phyloP scores from a whole-genome alignment of 2,888 invertebrate genomes.

The Phytoseiulus persimilis region DNA sequence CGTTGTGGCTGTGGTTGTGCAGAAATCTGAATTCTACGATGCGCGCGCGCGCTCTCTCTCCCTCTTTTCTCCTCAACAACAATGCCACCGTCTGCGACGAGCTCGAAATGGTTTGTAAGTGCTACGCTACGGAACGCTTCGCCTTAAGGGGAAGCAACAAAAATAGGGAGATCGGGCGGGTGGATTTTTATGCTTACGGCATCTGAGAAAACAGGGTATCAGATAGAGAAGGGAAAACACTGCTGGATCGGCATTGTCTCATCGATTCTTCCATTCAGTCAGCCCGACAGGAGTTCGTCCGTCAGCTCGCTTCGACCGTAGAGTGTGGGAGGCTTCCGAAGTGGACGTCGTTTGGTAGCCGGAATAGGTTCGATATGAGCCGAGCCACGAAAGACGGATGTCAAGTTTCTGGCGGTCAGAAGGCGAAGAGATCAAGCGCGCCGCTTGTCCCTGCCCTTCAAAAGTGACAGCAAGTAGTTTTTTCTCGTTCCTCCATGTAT shows the following conservation, averaged over 20 bases:
- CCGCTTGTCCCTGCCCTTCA: constrained; percentile 5
- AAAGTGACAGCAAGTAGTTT: background rate
- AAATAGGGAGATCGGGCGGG: background rate
- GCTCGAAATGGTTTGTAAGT: background rate
- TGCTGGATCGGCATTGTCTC: background rate
- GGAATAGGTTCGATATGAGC: background rate
- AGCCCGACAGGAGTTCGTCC: background rate
- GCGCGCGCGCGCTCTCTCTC: no score
- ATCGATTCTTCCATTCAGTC: background rate
- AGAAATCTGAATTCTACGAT: no score
- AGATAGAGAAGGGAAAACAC: background rate
- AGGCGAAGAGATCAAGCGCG: background rate
- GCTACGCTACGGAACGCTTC: background rate
- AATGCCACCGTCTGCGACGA: no score
- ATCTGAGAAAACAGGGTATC: background rate
- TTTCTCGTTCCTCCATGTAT: background rate
- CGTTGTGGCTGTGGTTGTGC: background rate
- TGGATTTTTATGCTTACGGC: background rate
- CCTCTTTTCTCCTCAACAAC: no score
- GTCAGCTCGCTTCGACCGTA: background rate
- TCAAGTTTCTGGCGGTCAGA: background rate
- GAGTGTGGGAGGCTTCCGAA: background rate
- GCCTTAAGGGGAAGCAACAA: background rate
- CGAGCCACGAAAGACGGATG: background rate
- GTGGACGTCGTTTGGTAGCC: background rate